Evolutionary conservation across 1,140 invertebrate species (phyloP), one percentile per base, ranked within the genome.

Genomic region (Laupala kohalensis): DNA sequence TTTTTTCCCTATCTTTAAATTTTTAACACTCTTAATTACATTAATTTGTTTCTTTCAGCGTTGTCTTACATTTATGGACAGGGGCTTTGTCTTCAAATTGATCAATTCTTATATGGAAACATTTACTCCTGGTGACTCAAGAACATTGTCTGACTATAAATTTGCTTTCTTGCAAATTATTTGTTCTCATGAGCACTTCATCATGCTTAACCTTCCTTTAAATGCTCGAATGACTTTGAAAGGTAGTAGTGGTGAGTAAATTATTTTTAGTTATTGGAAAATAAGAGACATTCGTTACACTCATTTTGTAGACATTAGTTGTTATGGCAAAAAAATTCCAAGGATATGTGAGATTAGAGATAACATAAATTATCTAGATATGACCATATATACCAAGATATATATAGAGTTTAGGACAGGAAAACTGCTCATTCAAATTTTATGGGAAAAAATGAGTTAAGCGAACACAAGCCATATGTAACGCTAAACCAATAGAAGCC

Each of bases 151-250:
- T 74, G 90, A 94, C 73, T 90, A 92, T 77, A 94, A 94, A 81
- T 93, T 96, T 75, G 88, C 90, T 68, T 97, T 96, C 77, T 80
- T 97, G 37, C 91, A 95, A 78, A 92, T 95, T 53, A 87, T 98
- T 64, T 96, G 93, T 78, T 92, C 91, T 25, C 95, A 98, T 77
- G 96, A 98, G 79, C 96, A 95, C 83, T 98, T 90, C 81, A 87
- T 94, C 72, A 88, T 88, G 12, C 89, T 94, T 73, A 97, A 95
- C 84, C 85, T 94, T 75, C 96, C 92, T 4, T 86, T 88, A 77
- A 85, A 88, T 64, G 29, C 71, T 12, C 65, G 72, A 25, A 6
- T 75, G 70, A 74, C 75, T 37, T 67, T 72, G 78, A 81, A 80
- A 78, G 76, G 75, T 78, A 77, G 69, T 72, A 67, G 74, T 70